These are phyloP conservation scores for Gymnocypris eckloni DNA, from an alignment of 2,797 vertebrate genomes.

Conservation along the genomic window DNA sequence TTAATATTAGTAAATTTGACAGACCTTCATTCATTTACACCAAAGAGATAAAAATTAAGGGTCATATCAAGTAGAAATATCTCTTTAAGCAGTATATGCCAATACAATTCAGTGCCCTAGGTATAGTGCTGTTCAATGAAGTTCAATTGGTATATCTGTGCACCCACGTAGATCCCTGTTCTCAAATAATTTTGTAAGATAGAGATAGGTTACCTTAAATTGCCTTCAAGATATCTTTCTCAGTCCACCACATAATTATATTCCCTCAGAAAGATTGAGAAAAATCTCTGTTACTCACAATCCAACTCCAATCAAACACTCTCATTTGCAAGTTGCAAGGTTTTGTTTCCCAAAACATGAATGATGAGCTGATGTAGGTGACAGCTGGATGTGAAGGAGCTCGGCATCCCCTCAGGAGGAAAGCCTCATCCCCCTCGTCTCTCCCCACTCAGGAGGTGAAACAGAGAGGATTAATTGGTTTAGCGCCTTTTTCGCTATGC, in stretches of 20 bases:
- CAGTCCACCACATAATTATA: not conserved
- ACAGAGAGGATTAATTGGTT: constrained; percentile 76
- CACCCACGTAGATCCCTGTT: not conserved
- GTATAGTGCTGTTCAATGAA: not conserved
- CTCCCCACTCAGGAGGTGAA: constrained; percentile 51
- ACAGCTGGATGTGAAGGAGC: constrained; percentile 37
- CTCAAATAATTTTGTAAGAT: not conserved
- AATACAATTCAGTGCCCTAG: not conserved
- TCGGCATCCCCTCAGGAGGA: constrained; percentile 49
- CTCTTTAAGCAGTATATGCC: not conserved
- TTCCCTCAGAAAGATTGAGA: constrained; percentile 4
- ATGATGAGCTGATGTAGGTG: constrained; percentile 34
- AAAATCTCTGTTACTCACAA: constrained; percentile 3
- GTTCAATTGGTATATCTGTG: not conserved
- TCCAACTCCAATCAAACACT: constrained; percentile 18
- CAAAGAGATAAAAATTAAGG: not conserved
- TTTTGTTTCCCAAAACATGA: constrained; percentile 39
- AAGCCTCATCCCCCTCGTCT: constrained; percentile 34
- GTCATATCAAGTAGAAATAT: not conserved
- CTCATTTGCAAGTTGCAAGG: constrained; percentile 32
- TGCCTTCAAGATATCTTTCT: not conserved
- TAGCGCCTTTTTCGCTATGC: constrained; percentile 72
- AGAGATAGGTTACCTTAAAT: not conserved
- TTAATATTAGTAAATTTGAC: not conserved
- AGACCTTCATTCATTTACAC: not conserved